Base-by-base conservation (phyloP, 1,140 invertebrate species). In the Trichonephila clavipes region DNA sequence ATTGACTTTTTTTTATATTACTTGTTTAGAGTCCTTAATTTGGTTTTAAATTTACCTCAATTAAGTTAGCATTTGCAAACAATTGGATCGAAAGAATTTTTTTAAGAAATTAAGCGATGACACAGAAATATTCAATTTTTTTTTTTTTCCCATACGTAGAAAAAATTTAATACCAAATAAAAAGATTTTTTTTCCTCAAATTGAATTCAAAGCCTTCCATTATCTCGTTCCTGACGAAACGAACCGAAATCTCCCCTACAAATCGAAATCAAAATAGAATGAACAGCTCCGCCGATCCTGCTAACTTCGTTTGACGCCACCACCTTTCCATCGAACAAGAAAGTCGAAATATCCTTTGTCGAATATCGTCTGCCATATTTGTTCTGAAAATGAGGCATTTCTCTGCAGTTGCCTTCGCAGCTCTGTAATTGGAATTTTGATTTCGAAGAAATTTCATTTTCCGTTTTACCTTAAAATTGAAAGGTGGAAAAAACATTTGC, bases 381-480 rank as follows among this genome's bases (percentile, higher is more conserved):
- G 86, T 28, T 88, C 61, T 19, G 19, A 66, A 88, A 88, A 88
- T 66, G 86, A 88, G 86, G 62, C 61, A 24, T 88, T 88, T 88
- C 66, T 58, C 59, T 10, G 24, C 40, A 83, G 82, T 12, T 58
- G 82, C 82, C 44, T 59, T 51, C 19, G 18, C 83, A 24, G 12
- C n/a, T 19, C 28, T 40, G 86, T 88, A 88, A 88, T 88, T 88
- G 86, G 86, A 88, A 88, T 88, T 88, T 88, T 88, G 86, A 88
- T 88, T 88, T 88, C 24, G 83, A 0, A 34, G 21, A 85, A 24
- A 16, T 88, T 88, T 21, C 34, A 28, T 62, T 40, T 44, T 82
- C 19, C 40, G 12, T 44, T 51, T 82, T n/a, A 82, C 34, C 34
- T 82, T 44, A 16, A 58, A 83, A 83, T 58, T 58, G 72, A 77